A percentile compares a stretch with the other conserved stretches of the same genome.
Conservation (phyloP, 2,113 vertebrate genomes). For the Hippoglossus stenolepis region DNA sequence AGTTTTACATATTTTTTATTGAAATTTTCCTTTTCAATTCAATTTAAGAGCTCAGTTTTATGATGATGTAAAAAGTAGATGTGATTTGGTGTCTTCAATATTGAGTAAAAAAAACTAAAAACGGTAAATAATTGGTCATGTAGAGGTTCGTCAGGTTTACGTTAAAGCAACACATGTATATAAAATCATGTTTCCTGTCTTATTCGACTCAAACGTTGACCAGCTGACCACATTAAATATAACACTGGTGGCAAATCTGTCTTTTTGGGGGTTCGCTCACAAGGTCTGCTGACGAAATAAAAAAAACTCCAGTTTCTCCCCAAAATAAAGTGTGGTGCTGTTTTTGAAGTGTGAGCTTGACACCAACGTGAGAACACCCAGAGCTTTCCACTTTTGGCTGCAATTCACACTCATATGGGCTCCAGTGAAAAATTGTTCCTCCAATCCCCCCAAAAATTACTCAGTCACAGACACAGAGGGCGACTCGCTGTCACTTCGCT, state of each 20-base stretch:
- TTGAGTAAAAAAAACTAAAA: not conserved
- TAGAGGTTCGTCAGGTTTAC: not conserved
- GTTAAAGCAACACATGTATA: not conserved
- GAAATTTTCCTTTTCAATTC: too few species aligned
- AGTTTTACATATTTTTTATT: too few species aligned
- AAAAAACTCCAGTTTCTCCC: slow-evolving; percentile 8
- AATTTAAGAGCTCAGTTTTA: too few species aligned
- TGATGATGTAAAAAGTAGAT: too few species aligned
- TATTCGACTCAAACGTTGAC: not conserved
- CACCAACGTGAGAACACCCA: slow-evolving; percentile 43
- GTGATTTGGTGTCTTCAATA: not conserved
- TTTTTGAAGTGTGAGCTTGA: slow-evolving; percentile 57
- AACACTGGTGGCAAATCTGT: not conserved
- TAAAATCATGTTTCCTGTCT: not conserved
- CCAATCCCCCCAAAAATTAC: slow-evolving; percentile 53
- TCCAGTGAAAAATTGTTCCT: slow-evolving; percentile 35
- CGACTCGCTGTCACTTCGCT: slow-evolving; percentile 15
- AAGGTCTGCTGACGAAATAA: slow-evolving; percentile 12
- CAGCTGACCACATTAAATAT: not conserved
- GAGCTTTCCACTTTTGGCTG: slow-evolving; percentile 51
- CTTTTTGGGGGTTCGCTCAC: not conserved
- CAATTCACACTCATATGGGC: slow-evolving; percentile 49
- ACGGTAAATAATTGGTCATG: not conserved
- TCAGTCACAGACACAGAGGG: slow-evolving; percentile 34
- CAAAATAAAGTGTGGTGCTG: slow-evolving; percentile 60